Evolutionary conservation across 2,797 vertebrate species (phyloP), one percentile per base, ranked within the genome.

Genomic region (Chelonia mydas): DNA sequence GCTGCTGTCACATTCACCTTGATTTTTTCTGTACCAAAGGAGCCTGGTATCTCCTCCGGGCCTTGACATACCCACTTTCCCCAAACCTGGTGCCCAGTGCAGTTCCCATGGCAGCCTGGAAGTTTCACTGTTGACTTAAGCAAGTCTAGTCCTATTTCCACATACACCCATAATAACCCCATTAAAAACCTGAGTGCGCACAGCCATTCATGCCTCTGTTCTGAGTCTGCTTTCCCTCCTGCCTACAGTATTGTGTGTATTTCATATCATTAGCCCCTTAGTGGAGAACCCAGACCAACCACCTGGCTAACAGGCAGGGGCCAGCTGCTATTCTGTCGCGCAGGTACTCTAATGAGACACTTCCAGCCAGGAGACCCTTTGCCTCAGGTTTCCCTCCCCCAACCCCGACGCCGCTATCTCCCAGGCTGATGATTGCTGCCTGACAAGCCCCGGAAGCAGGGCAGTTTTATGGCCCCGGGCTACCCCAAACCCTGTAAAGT

Each of bases 231-330:
- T 92, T 87, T 90, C 92, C 88, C 27, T 54, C 90, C 88, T 94
- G 92, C 94, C 96, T 95, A 94, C 92, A 93, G 90, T 95, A 93
- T 95, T 97, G 95, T 96, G 95, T 96, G 95, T 93, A 95, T 95
- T 96, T 96, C 96, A 96, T 95, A 96, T 96, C 96, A 97, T 92
- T 96, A 94, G 96, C 95, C 94, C 96, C 96, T 97, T 54, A 93
- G 88, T 87, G 92, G 93, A n/a, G 59, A 61, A 31, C 59, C 28
- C 28, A 16, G 31, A 7, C 13, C 54, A 54, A 54, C 23, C 54
- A 54, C 54, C 54, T 28, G 55, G 55, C 55, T 12, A 28, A 57
- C 57, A 59, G 57, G 57, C 28, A 31, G 57, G 57, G 57, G 28
- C 11, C 28, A 15, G 59, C 31, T 7, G 31, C 59, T n/a, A 25